Evolutionary conservation across 2,113 vertebrate genomes (phyloP).

Genomic region (Psettodes erumei): DNA sequence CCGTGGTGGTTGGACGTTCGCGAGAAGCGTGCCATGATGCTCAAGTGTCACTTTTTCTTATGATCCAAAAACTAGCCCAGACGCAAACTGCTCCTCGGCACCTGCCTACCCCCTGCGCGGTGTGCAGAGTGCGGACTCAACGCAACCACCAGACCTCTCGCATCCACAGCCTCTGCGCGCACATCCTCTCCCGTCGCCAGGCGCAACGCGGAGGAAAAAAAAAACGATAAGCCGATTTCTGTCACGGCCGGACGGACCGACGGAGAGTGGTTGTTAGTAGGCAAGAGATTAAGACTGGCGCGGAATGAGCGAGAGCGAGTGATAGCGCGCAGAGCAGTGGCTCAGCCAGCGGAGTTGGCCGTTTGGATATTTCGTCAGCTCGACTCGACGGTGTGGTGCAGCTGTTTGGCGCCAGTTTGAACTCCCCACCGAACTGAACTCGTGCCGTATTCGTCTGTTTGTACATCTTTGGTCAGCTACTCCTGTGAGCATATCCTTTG

Average conservation of each 20-base stretch:
- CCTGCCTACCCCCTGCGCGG: slow-evolving; percentile 19
- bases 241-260: slow-evolving; percentile 42
- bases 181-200: slow-evolving; percentile 49
- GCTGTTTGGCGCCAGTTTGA: slow-evolving; percentile 34
- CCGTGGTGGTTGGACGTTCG: slow-evolving; percentile 21
- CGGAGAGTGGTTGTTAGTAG: slow-evolving; percentile 55
- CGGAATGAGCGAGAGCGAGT: slow-evolving; percentile 2
- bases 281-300: slow-evolving; percentile 37
- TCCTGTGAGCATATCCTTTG: not conserved
- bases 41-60: slow-evolving; percentile 42
- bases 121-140: slow-evolving; percentile 42
- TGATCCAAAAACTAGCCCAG: slow-evolving; percentile 10
- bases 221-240: slow-evolving; percentile 59
- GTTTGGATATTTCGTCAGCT: slow-evolving; percentile 40
- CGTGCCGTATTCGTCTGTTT: slow-evolving; percentile 2
- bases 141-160: slow-evolving; percentile 28
- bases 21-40: slow-evolving; percentile 28
- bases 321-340: slow-evolving; percentile 23
- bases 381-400: not conserved
- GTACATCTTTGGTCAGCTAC: slow-evolving; percentile 5
- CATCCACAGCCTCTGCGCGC: slow-evolving; percentile 56
- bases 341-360: slow-evolving; percentile 34
- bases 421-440: slow-evolving; percentile 30
- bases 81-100: slow-evolving; percentile 22
- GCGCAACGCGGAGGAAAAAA: slow-evolving; percentile 29